These are phyloP conservation scores for Orientallactaga sibirica DNA, from an alignment of 2,797 vertebrate species.

Conservation along the genomic window DNA sequence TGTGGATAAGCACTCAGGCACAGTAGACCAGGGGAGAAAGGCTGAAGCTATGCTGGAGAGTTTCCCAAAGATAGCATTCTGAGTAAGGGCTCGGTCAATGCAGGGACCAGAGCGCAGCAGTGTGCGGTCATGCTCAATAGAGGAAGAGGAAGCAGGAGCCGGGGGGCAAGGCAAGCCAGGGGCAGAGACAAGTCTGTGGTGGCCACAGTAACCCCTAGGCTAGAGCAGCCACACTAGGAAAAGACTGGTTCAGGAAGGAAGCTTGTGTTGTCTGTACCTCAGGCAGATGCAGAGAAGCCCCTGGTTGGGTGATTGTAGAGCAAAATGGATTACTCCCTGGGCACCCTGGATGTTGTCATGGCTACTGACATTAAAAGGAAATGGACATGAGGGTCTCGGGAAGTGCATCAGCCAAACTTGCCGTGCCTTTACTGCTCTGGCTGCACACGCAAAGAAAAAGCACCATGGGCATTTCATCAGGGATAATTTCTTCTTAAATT, in stretches of 20 bases:
- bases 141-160: background rate
- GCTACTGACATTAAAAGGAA: conserved; percentile 35
- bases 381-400: background rate
- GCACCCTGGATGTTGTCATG: conserved; percentile 52
- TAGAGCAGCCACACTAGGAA: background rate
- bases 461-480: background rate
- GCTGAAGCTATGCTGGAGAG: background rate
- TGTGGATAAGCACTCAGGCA: background rate
- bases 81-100: background rate
- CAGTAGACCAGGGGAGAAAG: background rate
- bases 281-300: background rate
- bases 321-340: background rate
- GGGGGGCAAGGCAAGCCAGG: background rate
- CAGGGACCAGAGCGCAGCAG: background rate
- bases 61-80: background rate
- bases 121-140: background rate
- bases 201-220: background rate
- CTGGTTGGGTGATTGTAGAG: background rate
- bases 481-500: conserved; percentile 20
- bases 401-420: background rate
- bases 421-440: background rate
- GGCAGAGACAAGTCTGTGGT: background rate
- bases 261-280: background rate
- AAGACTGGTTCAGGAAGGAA: background rate
- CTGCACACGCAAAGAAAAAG: background rate